Evolutionary conservation across 2,113 vertebrate genomes (phyloP).

Genomic region (Isurus oxyrinchus): DNA sequence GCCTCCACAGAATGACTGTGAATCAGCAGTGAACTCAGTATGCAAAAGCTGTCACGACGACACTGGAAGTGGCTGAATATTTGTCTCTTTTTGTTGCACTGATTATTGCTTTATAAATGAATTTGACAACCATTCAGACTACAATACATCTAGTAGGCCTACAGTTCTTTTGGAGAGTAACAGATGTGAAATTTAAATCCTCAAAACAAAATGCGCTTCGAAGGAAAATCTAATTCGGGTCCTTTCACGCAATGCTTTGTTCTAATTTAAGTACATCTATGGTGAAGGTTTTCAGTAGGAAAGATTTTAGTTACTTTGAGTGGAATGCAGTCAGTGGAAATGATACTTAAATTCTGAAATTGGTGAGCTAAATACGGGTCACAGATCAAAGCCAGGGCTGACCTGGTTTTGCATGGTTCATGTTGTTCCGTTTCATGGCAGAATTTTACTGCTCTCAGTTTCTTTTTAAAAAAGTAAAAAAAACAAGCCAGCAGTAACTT

Average conservation of each 20-base stretch:
- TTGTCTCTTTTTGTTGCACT: not conserved
- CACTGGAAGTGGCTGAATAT: not conserved
- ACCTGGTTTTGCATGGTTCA: not conserved
- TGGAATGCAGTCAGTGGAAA: not conserved
- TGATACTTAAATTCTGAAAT: not conserved
- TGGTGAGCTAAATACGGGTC: not conserved
- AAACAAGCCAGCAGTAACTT: not conserved
- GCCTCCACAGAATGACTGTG: not conserved
- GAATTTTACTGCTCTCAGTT: not conserved
- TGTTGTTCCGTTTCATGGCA: not conserved
- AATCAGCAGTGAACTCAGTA: not conserved
- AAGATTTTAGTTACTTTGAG: not conserved
- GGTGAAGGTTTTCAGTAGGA: not conserved
- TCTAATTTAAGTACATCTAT: not conserved
- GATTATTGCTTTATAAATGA: slow-evolving; percentile 12
- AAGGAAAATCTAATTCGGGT: not conserved
- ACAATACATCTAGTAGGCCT: too few species aligned
- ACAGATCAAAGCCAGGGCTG: not conserved
- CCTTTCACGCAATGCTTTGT: not conserved
- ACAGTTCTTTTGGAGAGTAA: not conserved
- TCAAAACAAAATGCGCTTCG: not conserved
- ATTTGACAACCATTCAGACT: not conserved
- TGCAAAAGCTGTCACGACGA: not conserved
- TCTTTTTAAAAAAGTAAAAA: not conserved
- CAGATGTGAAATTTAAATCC: not conserved